Percentiles rank a stretch among this genome's conserved stretches.
phyloP scores from a whole-genome alignment of 2,113 vertebrate genomes.

The Psittacula cyanocephala region DNA sequence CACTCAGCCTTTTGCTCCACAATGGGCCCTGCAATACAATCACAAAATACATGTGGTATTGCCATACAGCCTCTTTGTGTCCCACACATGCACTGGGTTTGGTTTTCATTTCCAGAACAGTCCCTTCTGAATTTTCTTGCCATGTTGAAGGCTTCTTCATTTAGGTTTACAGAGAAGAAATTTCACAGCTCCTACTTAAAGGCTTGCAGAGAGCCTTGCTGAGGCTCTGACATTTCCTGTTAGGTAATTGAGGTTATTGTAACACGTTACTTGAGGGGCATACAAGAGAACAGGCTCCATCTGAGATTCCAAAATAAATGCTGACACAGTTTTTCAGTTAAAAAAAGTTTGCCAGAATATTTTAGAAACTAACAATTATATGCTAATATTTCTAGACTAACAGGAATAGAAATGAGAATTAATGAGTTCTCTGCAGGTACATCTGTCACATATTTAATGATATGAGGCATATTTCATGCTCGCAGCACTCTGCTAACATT shows the following conservation, averaged over 20 bases:
- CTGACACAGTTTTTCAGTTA: constrained; percentile 54
- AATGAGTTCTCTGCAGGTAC: constrained; percentile 54
- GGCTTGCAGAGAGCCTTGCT: not conserved
- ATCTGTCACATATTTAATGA: constrained; percentile 20
- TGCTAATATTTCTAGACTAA: constrained; percentile 63
- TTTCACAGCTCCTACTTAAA: not conserved
- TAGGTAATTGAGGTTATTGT: constrained; percentile 55
- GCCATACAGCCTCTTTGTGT: not conserved
- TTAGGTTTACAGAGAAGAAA: not conserved
- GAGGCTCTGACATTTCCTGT: not conserved
- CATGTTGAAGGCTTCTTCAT: not conserved
- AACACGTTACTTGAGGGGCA: constrained; percentile 35
- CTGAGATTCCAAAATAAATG: constrained; percentile 48
- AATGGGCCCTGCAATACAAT: not conserved
- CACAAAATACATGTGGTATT: not conserved
- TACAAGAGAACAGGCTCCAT: constrained; percentile 7
- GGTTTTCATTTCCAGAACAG: not conserved
- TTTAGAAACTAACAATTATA: constrained; percentile 62
- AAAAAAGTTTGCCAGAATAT: constrained; percentile 58
- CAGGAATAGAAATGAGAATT: constrained; percentile 60
- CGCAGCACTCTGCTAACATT: not conserved
- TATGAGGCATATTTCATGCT: not conserved
- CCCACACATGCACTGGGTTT: not conserved
- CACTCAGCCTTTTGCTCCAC: not conserved
- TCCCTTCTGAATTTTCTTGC: not conserved